Evolutionary conservation across 2,113 vertebrate genomes (phyloP).

Genomic region (Vicugna pacos): DNA sequence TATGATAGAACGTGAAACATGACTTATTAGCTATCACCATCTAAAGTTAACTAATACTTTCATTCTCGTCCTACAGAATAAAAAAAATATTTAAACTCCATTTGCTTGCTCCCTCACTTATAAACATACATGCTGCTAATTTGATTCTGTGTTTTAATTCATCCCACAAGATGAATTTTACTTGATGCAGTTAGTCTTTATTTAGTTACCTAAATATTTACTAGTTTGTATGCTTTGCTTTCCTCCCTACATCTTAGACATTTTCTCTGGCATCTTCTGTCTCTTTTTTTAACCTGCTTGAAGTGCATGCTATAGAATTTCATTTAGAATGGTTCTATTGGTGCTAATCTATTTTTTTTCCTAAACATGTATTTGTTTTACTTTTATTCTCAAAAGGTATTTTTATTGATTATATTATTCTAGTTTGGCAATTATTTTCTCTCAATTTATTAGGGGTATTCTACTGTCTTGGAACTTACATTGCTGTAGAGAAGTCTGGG

Average conservation of each 20-base stretch:
- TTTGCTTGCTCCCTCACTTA: neutral
- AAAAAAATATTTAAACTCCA: slow-evolving; percentile 18
- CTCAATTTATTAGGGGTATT: neutral
- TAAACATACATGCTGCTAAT: neutral
- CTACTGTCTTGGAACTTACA: neutral
- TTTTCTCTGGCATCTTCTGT: neutral
- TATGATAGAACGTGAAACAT: neutral
- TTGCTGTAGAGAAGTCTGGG: neutral
- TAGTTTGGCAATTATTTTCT: neutral
- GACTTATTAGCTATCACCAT: neutral
- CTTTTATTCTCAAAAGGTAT: slow-evolving; percentile 22
- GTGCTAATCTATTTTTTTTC: neutral
- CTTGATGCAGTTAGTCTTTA: neutral
- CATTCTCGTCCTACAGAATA: neutral
- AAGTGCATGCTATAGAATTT: slow-evolving; percentile 12
- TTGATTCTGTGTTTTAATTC: slow-evolving; percentile 13
- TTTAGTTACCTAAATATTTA: slow-evolving; percentile 6
- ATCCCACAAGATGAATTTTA: neutral
- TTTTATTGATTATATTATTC: slow-evolving; percentile 26
- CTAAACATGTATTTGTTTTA: neutral
- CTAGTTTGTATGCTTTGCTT: neutral
- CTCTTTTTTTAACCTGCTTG: neutral
- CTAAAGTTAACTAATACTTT: slow-evolving; percentile 7
- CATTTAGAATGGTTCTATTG: neutral
- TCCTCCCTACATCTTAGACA: neutral